Percentiles rank a stretch among this genome's conserved stretches.
Evolutionary conservation across 2,888 invertebrate genomes (phyloP).

Genomic region (Volucella inflata): DNA sequence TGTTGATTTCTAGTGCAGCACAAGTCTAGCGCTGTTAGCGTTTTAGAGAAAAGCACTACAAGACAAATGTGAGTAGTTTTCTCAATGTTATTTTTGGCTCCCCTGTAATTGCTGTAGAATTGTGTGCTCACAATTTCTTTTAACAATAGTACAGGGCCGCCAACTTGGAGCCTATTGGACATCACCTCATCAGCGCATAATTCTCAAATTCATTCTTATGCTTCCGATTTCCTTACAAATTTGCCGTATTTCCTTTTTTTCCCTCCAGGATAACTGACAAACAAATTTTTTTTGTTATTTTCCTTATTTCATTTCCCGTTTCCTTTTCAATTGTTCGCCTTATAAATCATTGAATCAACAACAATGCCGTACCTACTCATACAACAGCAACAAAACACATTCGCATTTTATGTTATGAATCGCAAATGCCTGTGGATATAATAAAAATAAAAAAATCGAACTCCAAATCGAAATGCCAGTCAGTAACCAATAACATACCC

Average conservation of each 20-base stretch:
- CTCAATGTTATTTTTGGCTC: no score
- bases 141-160: slow-evolving; percentile 15
- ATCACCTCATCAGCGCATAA: slow-evolving; percentile 32
- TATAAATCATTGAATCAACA: slow-evolving; percentile 73
- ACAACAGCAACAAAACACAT: slow-evolving; percentile 53
- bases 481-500: slow-evolving; percentile 60
- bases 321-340: slow-evolving; percentile 66
- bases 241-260: not conserved
- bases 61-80: no score
- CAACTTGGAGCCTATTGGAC: slow-evolving; percentile 38
- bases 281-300: slow-evolving; percentile 20
- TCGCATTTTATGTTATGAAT: slow-evolving; percentile 55
- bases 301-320: slow-evolving; percentile 54
- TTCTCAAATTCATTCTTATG: not conserved
- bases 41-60: no score
- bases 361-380: slow-evolving; percentile 37
- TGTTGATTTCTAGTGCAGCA: no score
- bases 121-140: no score
- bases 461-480: slow-evolving; percentile 61
- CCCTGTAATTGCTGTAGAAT: no score
- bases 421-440: slow-evolving; percentile 65
- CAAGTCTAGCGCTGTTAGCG: no score
- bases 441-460: slow-evolving; percentile 50
- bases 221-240: slow-evolving; percentile 1
- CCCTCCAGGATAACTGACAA: not conserved